Base-by-base conservation (phyloP, 2,888 invertebrate genomes). In the Meloe dianella region DNA sequence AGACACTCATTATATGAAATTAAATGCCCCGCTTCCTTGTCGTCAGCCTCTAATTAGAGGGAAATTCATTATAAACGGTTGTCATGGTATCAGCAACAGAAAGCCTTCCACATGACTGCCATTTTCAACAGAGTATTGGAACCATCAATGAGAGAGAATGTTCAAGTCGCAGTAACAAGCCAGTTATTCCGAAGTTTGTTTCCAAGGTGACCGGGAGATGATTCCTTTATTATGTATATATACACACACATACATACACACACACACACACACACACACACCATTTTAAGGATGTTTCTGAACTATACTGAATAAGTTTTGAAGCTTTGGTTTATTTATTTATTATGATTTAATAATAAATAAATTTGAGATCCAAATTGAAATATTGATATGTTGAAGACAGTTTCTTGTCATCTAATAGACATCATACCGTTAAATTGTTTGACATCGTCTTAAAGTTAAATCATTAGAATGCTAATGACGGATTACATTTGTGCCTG, bases 21-120 rank as follows among this genome's bases (percentile, higher is more conserved):
- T 73, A 74, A 75, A 76, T 68, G 64, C 66, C 54, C 69, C 69
- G 73, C 77, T 78, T 76, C 75, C 76, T 74, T 73, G 73, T 75
- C 74, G 71, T 41, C 41, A 41, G 67, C 74, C 70, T 71, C 77
- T 79, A 80, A 81, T 81, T 80, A 79, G 79, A 74, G 72, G 72
- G 73, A 74, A 78, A 80, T 79, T 79, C 80, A 78, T 80, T 80
- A 81, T 78, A 78, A 77, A 74, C 77, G 75, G 80, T 80, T 77
- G 80, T 80, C 79, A 80, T 80, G 79, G 77, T 76, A 79, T 77
- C 78, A 74, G 73, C 74, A 77, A 77, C 77, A 77, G 77, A 78
- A 54, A 79, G 79, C 79, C 79, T 81, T 81, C 80, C 79, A 75
- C 80, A 76, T 78, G 76, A 77, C 72, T 75, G 74, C 71, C 72